Conservation (phyloP, 2,888 invertebrate genomes). For the Himalopsyche japonica region DNA sequence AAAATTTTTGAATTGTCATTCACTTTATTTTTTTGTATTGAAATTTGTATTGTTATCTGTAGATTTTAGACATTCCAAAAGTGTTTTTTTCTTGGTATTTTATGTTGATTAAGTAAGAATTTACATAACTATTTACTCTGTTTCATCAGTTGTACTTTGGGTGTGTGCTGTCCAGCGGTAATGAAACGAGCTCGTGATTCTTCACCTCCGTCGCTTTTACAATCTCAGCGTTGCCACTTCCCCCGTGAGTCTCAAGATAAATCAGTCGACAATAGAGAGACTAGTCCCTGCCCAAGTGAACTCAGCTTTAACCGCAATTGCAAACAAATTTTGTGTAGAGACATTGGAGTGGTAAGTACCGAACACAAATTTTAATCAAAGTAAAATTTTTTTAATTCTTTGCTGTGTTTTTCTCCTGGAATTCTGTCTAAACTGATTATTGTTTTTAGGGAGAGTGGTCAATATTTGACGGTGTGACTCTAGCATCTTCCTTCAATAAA, state of each 20-base stretch:
- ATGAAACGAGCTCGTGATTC: conserved; percentile 22
- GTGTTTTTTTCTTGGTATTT: no score
- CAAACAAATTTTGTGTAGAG: conserved; percentile 22
- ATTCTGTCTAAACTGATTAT: no score
- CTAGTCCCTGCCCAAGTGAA: not conserved
- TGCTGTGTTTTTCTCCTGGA: no score
- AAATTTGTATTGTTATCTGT: no score
- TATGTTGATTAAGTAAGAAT: no score
- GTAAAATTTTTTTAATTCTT: no score
- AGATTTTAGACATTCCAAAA: no score
- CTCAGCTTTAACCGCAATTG: conserved; percentile 9
- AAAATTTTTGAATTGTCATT: no score
- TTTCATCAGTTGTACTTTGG: conserved; percentile 27
- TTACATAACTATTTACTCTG: no score
- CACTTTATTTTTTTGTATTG: no score
- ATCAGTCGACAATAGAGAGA: not conserved
- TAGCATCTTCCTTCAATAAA: conserved; percentile 16
- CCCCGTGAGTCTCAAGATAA: not conserved
- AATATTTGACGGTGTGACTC: conserved; percentile 30
- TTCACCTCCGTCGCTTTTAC: conserved; percentile 19
- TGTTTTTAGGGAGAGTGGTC: conserved; percentile 36
- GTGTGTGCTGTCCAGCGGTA: conserved; percentile 29
- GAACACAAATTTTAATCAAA: no score
- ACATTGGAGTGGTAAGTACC: conserved; percentile 34
- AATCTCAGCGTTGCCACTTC: conserved; percentile 9